Conservation (phyloP, 2,113 vertebrate genomes). For the Nothobranchius furzeri region DNA sequence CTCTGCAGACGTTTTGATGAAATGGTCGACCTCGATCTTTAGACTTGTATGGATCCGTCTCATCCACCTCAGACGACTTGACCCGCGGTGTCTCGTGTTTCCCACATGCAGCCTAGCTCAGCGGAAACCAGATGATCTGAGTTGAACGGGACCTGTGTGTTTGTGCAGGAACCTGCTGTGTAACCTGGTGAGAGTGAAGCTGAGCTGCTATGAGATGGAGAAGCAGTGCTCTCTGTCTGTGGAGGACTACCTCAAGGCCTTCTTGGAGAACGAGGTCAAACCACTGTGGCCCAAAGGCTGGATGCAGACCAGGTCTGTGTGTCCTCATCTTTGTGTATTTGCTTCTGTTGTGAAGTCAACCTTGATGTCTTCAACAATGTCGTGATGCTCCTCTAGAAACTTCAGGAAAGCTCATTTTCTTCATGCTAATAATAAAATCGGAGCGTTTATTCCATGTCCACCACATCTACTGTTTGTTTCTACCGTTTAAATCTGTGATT, state of each 20-base stretch:
- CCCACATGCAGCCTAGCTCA: too few species aligned
- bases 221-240: slow-evolving; percentile 92
- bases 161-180: slow-evolving; percentile 83
- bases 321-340: slow-evolving; percentile 7
- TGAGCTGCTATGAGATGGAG: slow-evolving; percentile 96
- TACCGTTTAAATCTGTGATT: too few species aligned
- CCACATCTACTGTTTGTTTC: too few species aligned
- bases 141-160: slow-evolving; percentile 6
- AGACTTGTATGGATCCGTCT: too few species aligned
- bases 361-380: neutral
- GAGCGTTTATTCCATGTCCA: too few species aligned
- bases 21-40: too few species aligned
- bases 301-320: slow-evolving; percentile 93
- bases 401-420: neutral
- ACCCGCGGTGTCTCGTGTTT: too few species aligned
- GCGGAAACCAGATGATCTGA: too few species aligned
- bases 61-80: too few species aligned
- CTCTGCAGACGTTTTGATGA: too few species aligned
- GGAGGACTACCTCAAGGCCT: slow-evolving; percentile 98
- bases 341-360: neutral
- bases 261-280: slow-evolving; percentile 98
- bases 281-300: slow-evolving; percentile 99
- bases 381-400: neutral
- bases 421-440: too few species aligned
- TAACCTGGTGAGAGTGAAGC: slow-evolving; percentile 94